phyloP scores from a whole-genome alignment of 37 sponge, comb jelly and placozoan genomes.

The Halichondria panicea region DNA sequence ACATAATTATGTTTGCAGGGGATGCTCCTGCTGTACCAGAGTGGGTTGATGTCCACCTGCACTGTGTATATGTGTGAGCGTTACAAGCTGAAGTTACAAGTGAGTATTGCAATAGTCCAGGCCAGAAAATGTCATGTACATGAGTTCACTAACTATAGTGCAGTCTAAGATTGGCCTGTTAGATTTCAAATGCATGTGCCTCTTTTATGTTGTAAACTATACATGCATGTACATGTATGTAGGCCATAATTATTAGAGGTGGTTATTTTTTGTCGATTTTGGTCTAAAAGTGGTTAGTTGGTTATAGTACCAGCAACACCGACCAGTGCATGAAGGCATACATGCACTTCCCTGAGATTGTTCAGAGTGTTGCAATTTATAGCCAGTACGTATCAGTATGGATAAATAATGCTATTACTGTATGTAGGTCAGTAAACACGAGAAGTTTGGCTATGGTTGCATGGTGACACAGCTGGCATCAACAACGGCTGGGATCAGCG shows the following conservation, averaged over 20 bases:
- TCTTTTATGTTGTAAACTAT: too few relatives aligned
- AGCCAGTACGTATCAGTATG: too few relatives aligned
- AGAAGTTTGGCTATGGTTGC: slow-evolving; percentile 88
- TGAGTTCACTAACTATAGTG: neutral
- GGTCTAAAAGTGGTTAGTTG: too few relatives aligned
- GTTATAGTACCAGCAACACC: neutral
- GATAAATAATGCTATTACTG: too few relatives aligned
- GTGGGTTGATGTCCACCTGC: slow-evolving; percentile 64
- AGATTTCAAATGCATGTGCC: neutral
- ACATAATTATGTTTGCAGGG: slow-evolving; percentile 43
- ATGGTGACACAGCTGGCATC: slow-evolving; percentile 86
- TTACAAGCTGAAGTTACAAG: slow-evolving; percentile 79
- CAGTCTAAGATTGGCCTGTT: neutral
- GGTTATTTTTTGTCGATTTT: too few relatives aligned
- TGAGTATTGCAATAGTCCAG: slow-evolving; percentile 14
- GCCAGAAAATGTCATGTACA: neutral
- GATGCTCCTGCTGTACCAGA: slow-evolving; percentile 64
- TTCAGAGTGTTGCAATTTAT: neutral
- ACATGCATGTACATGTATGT: too few relatives aligned
- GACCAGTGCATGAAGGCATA: neutral
- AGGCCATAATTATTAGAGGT: too few relatives aligned
- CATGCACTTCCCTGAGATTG: neutral
- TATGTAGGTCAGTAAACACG: slow-evolving; percentile 76
- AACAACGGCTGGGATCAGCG: slow-evolving; percentile 70
- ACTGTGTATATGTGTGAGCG: slow-evolving; percentile 68